phyloP scores from a whole-genome alignment of 2,113 vertebrate genomes.

The Corapipo altera region DNA sequence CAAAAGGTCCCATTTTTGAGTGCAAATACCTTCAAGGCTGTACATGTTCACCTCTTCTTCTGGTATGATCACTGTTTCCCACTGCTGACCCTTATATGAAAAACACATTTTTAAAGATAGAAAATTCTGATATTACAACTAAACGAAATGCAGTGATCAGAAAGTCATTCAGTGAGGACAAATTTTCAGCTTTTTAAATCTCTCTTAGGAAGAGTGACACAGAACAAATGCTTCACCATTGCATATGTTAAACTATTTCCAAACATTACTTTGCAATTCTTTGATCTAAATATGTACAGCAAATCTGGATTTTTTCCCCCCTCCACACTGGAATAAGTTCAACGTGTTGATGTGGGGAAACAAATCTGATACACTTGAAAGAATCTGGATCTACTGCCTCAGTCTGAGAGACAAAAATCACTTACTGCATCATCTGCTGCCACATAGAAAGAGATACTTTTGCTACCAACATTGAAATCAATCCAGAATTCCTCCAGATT shows the following conservation, averaged over 20 bases:
- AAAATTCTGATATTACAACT: not conserved
- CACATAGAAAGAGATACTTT: constrained; percentile 91
- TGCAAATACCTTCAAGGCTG: constrained; percentile 82
- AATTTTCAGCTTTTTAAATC: not conserved
- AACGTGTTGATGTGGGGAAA: not conserved
- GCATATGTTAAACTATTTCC: not conserved
- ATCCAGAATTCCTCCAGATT: constrained; percentile 96
- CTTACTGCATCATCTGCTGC: constrained; percentile 78
- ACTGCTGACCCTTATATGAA: constrained; percentile 81
- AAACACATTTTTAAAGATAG: constrained; percentile 13
- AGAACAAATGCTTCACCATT: not conserved
- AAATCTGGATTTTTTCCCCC: not conserved
- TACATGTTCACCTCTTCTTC: constrained; percentile 85
- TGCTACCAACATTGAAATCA: constrained; percentile 92
- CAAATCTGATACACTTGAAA: not conserved
- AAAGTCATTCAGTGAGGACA: not conserved
- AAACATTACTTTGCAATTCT: not conserved
- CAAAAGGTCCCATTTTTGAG: not conserved
- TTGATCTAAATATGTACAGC: not conserved
- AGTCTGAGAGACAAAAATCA: not conserved
- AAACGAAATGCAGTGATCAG: not conserved
- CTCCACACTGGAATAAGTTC: not conserved
- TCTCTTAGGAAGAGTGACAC: not conserved
- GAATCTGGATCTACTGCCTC: not conserved
- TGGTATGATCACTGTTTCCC: constrained; percentile 88